A percentile compares a stretch with the other conserved stretches of the same genome.
Conservation (phyloP, 2,113 vertebrate genomes). For the Nerophis ophidion region DNA sequence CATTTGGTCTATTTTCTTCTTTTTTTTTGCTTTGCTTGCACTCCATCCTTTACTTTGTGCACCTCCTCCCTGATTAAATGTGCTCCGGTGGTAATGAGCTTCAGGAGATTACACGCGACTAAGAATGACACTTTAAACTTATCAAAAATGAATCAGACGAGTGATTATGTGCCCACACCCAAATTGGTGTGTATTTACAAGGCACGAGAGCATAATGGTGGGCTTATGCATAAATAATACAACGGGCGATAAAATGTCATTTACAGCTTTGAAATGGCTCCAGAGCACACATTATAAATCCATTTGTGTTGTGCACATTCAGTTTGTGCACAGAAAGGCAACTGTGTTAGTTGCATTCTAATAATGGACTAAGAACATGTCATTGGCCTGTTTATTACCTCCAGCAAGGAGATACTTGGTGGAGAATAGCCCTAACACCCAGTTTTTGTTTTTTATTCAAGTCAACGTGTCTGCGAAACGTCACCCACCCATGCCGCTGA, state of each 20-base stretch:
- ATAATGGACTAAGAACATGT: background rate
- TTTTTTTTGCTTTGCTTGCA: constrained; percentile 11
- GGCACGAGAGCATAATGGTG: background rate
- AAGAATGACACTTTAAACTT: constrained; percentile 30
- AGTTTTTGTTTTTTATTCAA: background rate
- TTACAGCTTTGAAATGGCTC: constrained; percentile 12
- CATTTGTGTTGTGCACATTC: constrained; percentile 2
- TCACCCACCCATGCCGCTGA: background rate
- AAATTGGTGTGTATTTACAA: background rate
- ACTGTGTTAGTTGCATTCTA: no score
- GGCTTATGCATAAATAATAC: background rate
- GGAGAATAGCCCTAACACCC: background rate
- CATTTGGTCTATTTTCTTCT: no score
- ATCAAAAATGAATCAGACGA: constrained; percentile 15
- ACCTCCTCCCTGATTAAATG: constrained; percentile 43
- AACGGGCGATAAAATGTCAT: constrained; percentile 16
- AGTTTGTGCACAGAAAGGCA: no score
- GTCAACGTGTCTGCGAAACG: background rate
- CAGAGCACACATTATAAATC: constrained; percentile 3
- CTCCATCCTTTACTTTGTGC: constrained; percentile 48
- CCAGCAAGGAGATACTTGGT: background rate
- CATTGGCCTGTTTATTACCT: background rate
- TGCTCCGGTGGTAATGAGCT: constrained; percentile 33
- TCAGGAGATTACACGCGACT: constrained; percentile 22
- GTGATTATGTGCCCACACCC: background rate